These are phyloP conservation scores for Macrosteles quadrilineatus DNA, from an alignment of 1,140 invertebrate genomes.

Conservation along the genomic window DNA sequence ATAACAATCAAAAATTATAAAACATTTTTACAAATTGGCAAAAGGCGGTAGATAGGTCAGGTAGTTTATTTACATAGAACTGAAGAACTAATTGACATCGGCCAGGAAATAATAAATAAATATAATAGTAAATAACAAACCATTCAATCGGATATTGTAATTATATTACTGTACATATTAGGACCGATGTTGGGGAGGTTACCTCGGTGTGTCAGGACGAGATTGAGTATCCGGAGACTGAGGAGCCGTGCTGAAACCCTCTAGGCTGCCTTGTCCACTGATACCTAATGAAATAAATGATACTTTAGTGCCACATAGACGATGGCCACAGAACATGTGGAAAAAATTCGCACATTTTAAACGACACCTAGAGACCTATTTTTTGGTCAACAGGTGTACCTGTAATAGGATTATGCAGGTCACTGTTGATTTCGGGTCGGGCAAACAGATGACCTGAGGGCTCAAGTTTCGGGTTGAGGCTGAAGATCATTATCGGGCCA, in stretches of 20 bases:
- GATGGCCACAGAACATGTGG: too few species aligned
- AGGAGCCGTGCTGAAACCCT: constrained; percentile 42
- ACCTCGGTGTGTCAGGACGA: constrained; percentile 22
- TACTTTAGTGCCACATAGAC: too few species aligned
- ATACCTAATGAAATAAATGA: constrained; percentile 8
- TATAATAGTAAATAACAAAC: constrained; percentile 7
- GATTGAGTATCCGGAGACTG: constrained; percentile 38
- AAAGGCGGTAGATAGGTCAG: background rate
- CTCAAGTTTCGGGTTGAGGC: too few species aligned
- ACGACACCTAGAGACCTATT: too few species aligned
- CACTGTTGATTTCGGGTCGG: too few species aligned
- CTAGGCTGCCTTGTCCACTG: constrained; percentile 40
- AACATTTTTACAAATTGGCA: background rate
- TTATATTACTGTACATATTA: constrained; percentile 2
- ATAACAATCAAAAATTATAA: background rate
- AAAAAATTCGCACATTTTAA: too few species aligned
- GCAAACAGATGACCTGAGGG: too few species aligned
- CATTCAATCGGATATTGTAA: constrained; percentile 3
- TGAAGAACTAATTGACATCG: constrained; percentile 1
- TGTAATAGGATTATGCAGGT: too few species aligned
- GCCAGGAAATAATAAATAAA: constrained; percentile 22
- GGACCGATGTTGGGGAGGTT: background rate
- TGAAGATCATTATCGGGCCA: too few species aligned
- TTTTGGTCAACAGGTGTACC: too few species aligned
- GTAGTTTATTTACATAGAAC: constrained; percentile 3